phyloP scores from a whole-genome alignment of 2,888 invertebrate genomes.

The Drosophila villosipedis region DNA sequence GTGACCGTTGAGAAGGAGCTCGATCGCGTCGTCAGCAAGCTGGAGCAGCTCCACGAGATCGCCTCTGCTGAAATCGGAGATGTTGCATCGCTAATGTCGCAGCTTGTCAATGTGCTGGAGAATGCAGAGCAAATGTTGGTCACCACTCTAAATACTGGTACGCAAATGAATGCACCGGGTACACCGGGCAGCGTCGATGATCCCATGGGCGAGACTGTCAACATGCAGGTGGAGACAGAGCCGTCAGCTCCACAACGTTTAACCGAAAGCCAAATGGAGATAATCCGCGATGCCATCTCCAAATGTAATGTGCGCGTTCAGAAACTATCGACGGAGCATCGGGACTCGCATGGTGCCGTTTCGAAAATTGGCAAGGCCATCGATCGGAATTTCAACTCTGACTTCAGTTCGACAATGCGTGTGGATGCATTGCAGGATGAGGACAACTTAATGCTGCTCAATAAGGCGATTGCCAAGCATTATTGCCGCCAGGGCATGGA shows the following conservation, averaged over 20 bases:
- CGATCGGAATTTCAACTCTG: conserved; percentile 96
- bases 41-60: conserved; percentile 83
- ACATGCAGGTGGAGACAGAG: conserved; percentile 82
- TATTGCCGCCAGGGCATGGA: conserved; percentile 97
- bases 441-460: conserved; percentile 89
- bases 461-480: conserved; percentile 97
- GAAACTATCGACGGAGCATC: conserved; percentile 93
- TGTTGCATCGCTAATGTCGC: conserved; percentile 81
- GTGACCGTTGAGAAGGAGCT: conserved; percentile 85
- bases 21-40: conserved; percentile 84
- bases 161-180: conserved; percentile 74
- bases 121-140: conserved; percentile 79
- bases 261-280: conserved; percentile 89
- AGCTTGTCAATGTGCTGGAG: conserved; percentile 77
- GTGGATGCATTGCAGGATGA: conserved; percentile 90
- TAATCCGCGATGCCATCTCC: conserved; percentile 90
- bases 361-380: conserved; percentile 99
- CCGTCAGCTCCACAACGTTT: conserved; percentile 88
- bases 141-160: conserved; percentile 79
- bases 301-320: conserved; percentile 93
- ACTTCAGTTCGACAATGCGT: conserved; percentile 94
- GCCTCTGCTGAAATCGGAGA: conserved; percentile 82
- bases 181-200: conserved; percentile 68
- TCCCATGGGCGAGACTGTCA: conserved; percentile 75
- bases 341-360: conserved; percentile 90